Percentiles rank a stretch among this genome's conserved stretches.
These are phyloP conservation scores for Phasia obesa DNA, from an alignment of 2,888 invertebrate genomes.

Conservation along the genomic window DNA sequence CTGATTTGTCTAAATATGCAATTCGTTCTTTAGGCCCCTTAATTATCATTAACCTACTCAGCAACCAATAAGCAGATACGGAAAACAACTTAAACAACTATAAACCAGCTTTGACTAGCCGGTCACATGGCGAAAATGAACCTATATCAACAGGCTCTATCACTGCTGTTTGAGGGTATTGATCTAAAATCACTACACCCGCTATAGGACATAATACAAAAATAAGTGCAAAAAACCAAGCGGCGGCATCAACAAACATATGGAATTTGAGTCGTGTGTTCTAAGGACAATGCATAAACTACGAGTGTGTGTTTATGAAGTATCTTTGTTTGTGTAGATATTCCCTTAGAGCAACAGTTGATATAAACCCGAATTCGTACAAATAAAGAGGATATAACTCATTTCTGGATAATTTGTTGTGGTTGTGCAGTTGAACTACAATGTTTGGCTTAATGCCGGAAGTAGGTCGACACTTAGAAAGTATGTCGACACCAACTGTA, in stretches of 20 bases:
- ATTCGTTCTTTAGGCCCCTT: too few relatives aligned
- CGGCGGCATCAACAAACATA: conserved; percentile 62
- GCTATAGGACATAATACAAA: conserved; percentile 47
- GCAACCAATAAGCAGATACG: conserved; percentile 21
- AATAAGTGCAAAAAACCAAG: conserved; percentile 50
- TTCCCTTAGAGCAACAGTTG: conserved; percentile 24
- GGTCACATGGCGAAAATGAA: conserved; percentile 61
- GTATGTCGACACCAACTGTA: too few relatives aligned
- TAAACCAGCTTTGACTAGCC: conserved; percentile 66
- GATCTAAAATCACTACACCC: conserved; percentile 68
- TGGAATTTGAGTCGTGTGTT: conserved; percentile 65
- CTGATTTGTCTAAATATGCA: too few relatives aligned
- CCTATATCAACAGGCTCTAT: conserved; percentile 68
- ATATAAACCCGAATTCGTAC: too few relatives aligned
- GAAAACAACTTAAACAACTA: conserved; percentile 33
- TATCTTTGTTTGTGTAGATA: background rate
- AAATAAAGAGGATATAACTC: conserved; percentile 55
- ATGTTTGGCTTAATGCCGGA: conserved; percentile 62
- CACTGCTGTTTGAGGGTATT: conserved; percentile 59
- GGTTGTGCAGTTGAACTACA: conserved; percentile 48
- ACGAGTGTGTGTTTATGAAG: too few relatives aligned
- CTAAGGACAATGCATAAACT: conserved; percentile 64
- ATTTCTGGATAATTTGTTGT: conserved; percentile 34
- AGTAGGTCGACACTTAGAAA: conserved; percentile 61
- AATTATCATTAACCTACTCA: conserved; percentile 62